Conservation (phyloP, 1,140 invertebrate genomes). For the Heliconius hewitsoni region DNA sequence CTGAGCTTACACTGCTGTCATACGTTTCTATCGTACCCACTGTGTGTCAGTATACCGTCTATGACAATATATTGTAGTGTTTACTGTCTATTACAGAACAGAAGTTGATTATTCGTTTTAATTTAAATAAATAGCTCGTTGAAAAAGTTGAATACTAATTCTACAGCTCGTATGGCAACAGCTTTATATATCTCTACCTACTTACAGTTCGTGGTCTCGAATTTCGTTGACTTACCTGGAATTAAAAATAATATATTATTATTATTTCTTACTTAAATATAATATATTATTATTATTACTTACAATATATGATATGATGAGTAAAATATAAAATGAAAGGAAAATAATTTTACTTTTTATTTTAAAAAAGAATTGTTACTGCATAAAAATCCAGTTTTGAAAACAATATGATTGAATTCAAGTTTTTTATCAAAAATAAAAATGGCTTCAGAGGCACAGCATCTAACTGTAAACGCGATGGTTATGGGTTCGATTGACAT, state of each 20-base stretch:
- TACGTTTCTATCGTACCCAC: not conserved
- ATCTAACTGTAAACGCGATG: too few relatives aligned
- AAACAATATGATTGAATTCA: too few relatives aligned
- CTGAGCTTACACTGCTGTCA: not conserved
- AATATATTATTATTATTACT: constrained; percentile 31
- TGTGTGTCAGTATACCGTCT: not conserved
- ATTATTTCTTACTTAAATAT: constrained; percentile 35
- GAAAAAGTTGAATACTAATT: not conserved
- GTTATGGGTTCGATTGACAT: too few relatives aligned
- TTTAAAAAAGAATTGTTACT: too few relatives aligned
- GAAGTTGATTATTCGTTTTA: constrained; percentile 3
- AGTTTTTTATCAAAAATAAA: too few relatives aligned
- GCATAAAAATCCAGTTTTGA: too few relatives aligned
- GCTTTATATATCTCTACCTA: constrained; percentile 15
- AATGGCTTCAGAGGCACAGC: too few relatives aligned
- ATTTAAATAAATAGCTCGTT: constrained; percentile 14
- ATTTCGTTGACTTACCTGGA: constrained; percentile 54
- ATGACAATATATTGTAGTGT: constrained; percentile 5
- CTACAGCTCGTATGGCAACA: constrained; percentile 14
- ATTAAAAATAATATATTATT: constrained; percentile 39
- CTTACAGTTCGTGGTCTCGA: constrained; percentile 34
- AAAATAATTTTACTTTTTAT: not conserved
- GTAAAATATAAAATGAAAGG: not conserved
- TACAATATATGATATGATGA: not conserved
- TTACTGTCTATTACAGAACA: constrained; percentile 7